A percentile compares a stretch with the other conserved stretches of the same genome.
Evolutionary conservation across 2,797 vertebrate species (phyloP).

Genomic region (Sardinella longiceps): DNA sequence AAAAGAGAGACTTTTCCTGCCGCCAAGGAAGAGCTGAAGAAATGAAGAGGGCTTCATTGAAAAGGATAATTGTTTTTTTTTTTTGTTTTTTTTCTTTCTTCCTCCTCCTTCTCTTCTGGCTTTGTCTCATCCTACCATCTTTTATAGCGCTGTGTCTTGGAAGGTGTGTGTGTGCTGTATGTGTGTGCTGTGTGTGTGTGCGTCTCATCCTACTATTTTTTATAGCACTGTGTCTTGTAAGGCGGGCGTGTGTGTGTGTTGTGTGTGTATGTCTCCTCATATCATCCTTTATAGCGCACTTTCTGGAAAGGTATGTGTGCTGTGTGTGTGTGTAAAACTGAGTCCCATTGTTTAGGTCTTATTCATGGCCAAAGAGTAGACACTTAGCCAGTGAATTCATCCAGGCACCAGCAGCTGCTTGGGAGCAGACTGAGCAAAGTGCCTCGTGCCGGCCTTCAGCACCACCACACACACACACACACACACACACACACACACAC

Average conservation of each 20-base stretch:
- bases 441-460: too few species aligned
- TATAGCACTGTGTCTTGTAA: too few species aligned
- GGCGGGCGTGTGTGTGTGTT: background rate
- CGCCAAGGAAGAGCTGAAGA: background rate
- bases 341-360: background rate
- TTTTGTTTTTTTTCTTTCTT: too few species aligned
- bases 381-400: background rate
- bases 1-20: background rate
- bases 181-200: background rate
- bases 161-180: too few species aligned
- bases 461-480: too few species aligned
- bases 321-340: background rate
- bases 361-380: background rate
- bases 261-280: background rate
- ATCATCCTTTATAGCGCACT: too few species aligned
- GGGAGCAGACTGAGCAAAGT: too few species aligned
- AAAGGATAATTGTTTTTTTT: slow-evolving; percentile 22
- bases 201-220: too few species aligned
- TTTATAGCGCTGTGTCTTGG: too few species aligned
- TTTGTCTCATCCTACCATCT: background rate
- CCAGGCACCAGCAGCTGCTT: background rate
- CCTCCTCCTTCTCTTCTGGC: background rate
- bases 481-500: too few species aligned
- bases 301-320: too few species aligned
- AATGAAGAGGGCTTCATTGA: background rate